Base-by-base conservation (phyloP, 1,140 invertebrate species). In the Ips typographus region DNA sequence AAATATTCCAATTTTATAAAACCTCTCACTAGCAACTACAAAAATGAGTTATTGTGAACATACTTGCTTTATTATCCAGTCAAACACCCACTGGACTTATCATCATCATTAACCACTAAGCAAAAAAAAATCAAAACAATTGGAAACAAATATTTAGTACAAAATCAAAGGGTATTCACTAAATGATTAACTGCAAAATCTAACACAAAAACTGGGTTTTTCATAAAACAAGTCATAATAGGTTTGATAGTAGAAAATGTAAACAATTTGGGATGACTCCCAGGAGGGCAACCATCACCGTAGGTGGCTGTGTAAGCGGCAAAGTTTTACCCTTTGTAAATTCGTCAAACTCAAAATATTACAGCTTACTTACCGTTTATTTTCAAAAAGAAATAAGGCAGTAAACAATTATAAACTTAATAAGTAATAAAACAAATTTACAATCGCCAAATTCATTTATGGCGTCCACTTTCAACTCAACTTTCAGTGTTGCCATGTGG, bases 361-460 rank as follows among this genome's bases (percentile, higher is more conserved):
- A 7, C 37, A 55, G 37, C 8, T 22, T 55, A 7, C 36, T 58
- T 40, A 58, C 56, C 36, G 7, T 6, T 37, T 55, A 2, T 55
- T 55, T 37, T 38, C 4, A 47, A 53, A 4, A 6, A 36, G 4
- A 53, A 53, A 53, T 4, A 6, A 53, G 5, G 22, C 6, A 8
- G 4, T 4, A 53, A 4, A 41, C 6, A n/a, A 47, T 49, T 38
- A 4, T n/a, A 47, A 61, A 47, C 36, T 22, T 38, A 61, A 2
- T 5, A 61, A 8, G 8, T 8, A 40, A 38, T 36, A 59, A 4
- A 8, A 8, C 22, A 61, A 61, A 61, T 47, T 43, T 47, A 61
- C 59, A 61, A 47, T 38, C 44, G 47, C 42, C 37, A 58, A 37
- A 40, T 49, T 61, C 43, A 61, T 61, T 61, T 61, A 61, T 61